Evolutionary conservation across 2,113 vertebrate genomes (phyloP).

Genomic region (Desmodus rotundus): DNA sequence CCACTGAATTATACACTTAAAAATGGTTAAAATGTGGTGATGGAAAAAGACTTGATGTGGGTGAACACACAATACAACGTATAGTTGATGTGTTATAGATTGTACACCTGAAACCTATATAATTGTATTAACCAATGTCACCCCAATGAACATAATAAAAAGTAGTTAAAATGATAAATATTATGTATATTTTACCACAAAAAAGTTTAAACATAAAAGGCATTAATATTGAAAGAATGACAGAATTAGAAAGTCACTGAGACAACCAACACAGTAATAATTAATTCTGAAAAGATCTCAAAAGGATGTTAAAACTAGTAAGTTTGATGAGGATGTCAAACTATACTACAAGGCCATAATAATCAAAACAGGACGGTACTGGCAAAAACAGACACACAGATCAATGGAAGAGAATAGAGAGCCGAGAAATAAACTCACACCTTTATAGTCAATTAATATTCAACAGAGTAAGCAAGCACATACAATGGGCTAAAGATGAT

Average conservation of each 20-base stretch:
- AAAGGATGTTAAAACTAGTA: constrained; percentile 6
- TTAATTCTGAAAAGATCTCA: constrained; percentile 36
- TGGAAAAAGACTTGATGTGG: not conserved
- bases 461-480: too few relatives aligned
- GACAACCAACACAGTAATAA: not conserved
- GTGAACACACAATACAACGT: not conserved
- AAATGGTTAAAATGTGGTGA: not conserved
- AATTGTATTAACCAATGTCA: not conserved
- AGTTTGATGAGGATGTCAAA: not conserved
- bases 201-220: not conserved
- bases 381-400: too few relatives aligned
- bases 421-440: too few relatives aligned
- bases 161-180: not conserved
- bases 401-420: too few relatives aligned
- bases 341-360: too few relatives aligned
- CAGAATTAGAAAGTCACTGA: not conserved
- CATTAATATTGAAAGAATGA: not conserved
- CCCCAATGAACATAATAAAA: not conserved
- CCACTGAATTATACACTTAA: not conserved
- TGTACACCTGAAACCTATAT: not conserved
- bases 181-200: not conserved
- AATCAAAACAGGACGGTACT: too few relatives aligned
- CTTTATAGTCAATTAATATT: too few relatives aligned
- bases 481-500: too few relatives aligned
- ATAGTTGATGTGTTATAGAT: not conserved